Conservation (phyloP, 2,113 vertebrate genomes). For the Tragelaphus strepsiceros region DNA sequence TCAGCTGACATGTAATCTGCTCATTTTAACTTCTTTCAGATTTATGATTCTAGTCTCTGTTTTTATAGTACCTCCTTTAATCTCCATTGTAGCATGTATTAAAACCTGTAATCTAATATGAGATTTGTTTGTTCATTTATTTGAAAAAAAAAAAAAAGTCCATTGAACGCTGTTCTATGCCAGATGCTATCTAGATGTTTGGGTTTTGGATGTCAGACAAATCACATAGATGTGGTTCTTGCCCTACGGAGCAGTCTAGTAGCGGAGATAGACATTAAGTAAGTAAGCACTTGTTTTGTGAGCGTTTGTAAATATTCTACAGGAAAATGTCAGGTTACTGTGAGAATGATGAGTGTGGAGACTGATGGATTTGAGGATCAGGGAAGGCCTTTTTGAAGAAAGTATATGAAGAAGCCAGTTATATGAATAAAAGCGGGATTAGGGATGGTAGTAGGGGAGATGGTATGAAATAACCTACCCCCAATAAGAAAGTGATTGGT, state of each 20-base stretch:
- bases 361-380: background rate
- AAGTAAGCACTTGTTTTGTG: background rate
- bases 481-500: background rate
- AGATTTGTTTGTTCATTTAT: background rate
- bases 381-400: background rate
- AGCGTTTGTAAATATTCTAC: background rate
- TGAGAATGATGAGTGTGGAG: background rate
- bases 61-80: background rate
- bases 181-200: background rate
- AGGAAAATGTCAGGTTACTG: background rate
- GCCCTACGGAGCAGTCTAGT: background rate
- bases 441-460: background rate
- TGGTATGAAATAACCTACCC: background rate
- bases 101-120: background rate
- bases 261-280: background rate
- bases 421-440: background rate
- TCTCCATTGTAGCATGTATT: background rate
- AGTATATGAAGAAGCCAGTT: background rate
- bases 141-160: background rate
- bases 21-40: background rate
- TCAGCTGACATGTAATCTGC: background rate
- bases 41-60: background rate
- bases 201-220: background rate
- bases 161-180: background rate
- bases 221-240: background rate